phyloP scores from a whole-genome alignment of 2,888 invertebrate species.

The Cordilura impudica region DNA sequence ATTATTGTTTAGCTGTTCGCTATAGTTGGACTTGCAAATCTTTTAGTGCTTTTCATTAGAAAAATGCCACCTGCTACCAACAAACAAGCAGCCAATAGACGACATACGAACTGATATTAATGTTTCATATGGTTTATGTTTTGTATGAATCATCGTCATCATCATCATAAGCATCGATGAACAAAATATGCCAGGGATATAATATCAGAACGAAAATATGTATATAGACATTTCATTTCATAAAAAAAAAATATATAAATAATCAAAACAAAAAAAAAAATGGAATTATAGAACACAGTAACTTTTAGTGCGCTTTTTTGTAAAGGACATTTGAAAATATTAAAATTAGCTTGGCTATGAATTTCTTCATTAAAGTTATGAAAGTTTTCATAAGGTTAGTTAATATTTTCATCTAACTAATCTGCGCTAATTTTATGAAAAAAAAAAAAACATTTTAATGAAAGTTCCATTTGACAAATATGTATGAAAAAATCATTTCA shows the following conservation, averaged over 20 bases:
- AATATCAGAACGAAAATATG: constrained; percentile 10
- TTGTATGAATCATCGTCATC: not conserved
- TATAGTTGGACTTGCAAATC: constrained; percentile 65
- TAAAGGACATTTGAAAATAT: too few relatives aligned
- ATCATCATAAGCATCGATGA: not conserved
- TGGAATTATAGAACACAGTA: not conserved
- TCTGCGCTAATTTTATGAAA: too few relatives aligned
- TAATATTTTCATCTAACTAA: too few relatives aligned
- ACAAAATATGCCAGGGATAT: not conserved
- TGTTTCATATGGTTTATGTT: not conserved
- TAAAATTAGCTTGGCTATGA: too few relatives aligned
- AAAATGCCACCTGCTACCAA: constrained; percentile 36
- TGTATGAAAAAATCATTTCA: too few relatives aligned
- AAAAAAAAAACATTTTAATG: too few relatives aligned
- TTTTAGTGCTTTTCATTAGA: constrained; percentile 12
- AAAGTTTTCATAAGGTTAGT: too few relatives aligned
- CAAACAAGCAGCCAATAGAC: constrained; percentile 4
- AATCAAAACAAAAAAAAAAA: not conserved
- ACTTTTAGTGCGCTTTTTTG: too few relatives aligned
- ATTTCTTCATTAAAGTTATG: too few relatives aligned
- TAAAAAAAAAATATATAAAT: too few relatives aligned
- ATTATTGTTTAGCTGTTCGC: constrained; percentile 62
- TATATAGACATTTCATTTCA: not conserved
- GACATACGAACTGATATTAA: not conserved
- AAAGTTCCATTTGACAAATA: too few relatives aligned